These are phyloP conservation scores for Heteromurus nitidus DNA, from an alignment of 2,888 invertebrate species.

Conservation along the genomic window DNA sequence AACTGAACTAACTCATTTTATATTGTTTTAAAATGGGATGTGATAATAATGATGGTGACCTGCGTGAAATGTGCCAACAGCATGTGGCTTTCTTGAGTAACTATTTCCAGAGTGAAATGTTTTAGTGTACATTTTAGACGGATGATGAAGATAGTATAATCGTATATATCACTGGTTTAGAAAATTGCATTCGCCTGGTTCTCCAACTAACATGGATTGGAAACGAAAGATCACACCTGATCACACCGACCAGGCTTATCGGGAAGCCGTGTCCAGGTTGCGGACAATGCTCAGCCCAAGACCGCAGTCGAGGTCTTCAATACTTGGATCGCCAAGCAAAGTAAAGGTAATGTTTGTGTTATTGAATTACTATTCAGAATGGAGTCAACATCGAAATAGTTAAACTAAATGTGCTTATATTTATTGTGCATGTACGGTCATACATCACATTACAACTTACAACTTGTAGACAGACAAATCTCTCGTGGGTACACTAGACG, in stretches of 20 bases:
- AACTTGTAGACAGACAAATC: constrained; percentile 45
- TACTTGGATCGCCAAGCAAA: constrained; percentile 59
- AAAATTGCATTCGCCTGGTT: constrained; percentile 52
- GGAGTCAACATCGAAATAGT: too few relatives aligned
- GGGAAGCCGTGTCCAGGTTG: constrained; percentile 88
- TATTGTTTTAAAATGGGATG: not conserved
- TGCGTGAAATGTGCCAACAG: not conserved
- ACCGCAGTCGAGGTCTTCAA: constrained; percentile 52
- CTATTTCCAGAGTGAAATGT: not conserved
- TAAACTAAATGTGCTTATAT: too few relatives aligned
- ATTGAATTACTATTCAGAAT: too few relatives aligned
- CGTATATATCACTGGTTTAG: constrained; percentile 19
- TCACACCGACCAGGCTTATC: constrained; percentile 89
- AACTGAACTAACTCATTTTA: not conserved
- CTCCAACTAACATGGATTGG: constrained; percentile 76
- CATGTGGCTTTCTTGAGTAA: not conserved
- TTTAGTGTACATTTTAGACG: too few relatives aligned
- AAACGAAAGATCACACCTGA: constrained; percentile 81
- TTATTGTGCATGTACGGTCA: too few relatives aligned
- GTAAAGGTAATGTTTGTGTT: too few relatives aligned
- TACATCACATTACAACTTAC: too few relatives aligned
- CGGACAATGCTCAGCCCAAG: constrained; percentile 78
- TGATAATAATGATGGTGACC: not conserved
- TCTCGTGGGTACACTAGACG: constrained; percentile 22
- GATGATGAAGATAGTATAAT: constrained; percentile 7